These are phyloP conservation scores for Glyphotaelius pellucidus DNA, from an alignment of 2,888 invertebrate species.

Conservation along the genomic window DNA sequence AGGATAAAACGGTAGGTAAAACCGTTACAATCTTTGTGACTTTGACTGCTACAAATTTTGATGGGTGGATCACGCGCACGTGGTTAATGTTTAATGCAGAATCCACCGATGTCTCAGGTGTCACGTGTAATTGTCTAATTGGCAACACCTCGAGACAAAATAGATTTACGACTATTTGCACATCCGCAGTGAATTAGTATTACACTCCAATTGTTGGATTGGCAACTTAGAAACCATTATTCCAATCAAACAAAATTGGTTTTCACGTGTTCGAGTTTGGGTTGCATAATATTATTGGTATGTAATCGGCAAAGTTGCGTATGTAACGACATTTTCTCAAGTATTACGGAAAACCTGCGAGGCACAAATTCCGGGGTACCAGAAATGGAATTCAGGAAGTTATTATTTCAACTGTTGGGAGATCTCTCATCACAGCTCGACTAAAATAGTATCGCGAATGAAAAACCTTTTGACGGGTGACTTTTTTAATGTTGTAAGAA, in stretches of 20 bases:
- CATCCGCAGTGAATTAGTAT: constrained; percentile 3
- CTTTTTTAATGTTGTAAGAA: too few relatives aligned
- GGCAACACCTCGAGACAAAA: constrained; percentile 30
- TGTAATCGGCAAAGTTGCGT: background rate
- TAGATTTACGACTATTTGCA: background rate
- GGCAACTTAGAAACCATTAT: background rate
- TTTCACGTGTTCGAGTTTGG: background rate
- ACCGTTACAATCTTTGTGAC: too few relatives aligned
- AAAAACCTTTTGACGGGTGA: too few relatives aligned
- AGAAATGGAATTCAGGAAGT: background rate
- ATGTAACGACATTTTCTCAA: too few relatives aligned
- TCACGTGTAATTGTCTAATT: constrained; percentile 43
- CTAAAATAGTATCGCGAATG: too few relatives aligned
- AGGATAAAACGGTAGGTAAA: too few relatives aligned
- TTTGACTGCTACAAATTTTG: background rate
- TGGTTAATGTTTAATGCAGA: background rate
- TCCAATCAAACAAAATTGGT: background rate
- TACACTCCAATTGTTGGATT: background rate
- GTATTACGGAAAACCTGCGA: too few relatives aligned
- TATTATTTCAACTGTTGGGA: background rate
- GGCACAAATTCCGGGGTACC: too few relatives aligned
- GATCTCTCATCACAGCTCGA: background rate
- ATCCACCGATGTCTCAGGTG: background rate
- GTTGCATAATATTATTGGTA: background rate
- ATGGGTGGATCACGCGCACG: background rate